Evolutionary conservation across 2,113 vertebrate species (phyloP), one percentile per base, ranked within the genome.

Genomic region (Osmerus eperlanus): DNA sequence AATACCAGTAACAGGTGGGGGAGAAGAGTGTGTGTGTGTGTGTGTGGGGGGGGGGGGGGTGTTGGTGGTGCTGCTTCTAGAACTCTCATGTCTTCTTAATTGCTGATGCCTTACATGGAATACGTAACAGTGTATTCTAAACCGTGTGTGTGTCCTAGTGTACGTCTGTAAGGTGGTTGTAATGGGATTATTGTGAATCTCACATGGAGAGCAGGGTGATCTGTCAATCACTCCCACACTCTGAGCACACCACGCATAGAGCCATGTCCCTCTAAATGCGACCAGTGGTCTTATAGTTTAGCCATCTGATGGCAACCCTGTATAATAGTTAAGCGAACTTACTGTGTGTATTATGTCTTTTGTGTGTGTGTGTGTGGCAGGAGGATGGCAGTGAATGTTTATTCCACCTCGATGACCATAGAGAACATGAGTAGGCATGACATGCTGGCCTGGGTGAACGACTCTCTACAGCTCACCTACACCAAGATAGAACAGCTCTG

Each of bases 341-440:
- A 28, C 25, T 28, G 25, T 28, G 25, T 28, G 25, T 28, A 28
- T 28, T 28, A 28, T 28, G 23, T 65, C 5, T 66, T 16, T 28
- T 47, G 60, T 29, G 58, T 28, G 8, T 82, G 3, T 73, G 4
- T 79, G 63, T 65, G 16, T 78, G 92, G 93, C 92, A 94, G 93
- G 93, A 94, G 92, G 90, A 99, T 99, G 97, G 97, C 96, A 83
- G 95, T 99, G 89, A 98, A 99, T 92, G 96, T 98, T 88, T 92
- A 97, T 90, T 97, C 97, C 81, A 98, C 96, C 0, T 97, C 96
- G 9, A 95, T 96, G 94, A 98, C 92, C 82, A 95, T 93, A 69
- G 97, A 99, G 83, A 98, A 99, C 89, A 88, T 98, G 87, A 98
- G 97, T 91, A 96, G 97, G 65, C 97, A 99, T 90, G 97, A 99